Conservation (phyloP, 2,888 invertebrate genomes). For the Hyles lineata region DNA sequence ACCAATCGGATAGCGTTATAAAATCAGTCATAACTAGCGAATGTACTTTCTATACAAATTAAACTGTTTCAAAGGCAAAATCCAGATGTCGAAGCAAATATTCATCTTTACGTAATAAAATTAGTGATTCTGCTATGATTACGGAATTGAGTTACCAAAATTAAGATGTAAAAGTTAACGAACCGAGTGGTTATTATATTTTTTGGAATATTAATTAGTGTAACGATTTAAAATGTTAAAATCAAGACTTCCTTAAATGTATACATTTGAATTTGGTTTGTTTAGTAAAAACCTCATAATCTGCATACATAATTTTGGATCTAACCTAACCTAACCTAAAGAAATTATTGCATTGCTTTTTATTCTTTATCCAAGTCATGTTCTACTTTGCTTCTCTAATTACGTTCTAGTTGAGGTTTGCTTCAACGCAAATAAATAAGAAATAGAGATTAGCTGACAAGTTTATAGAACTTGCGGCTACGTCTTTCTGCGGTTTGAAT, state of each 20-base stretch:
- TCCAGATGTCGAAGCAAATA: neutral
- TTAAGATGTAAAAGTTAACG: neutral
- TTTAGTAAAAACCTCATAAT: neutral
- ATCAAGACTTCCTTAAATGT: neutral
- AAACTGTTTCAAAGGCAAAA: too few relatives aligned
- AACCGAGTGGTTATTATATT: neutral
- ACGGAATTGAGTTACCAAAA: neutral
- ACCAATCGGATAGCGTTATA: too few relatives aligned
- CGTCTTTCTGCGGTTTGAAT: conserved; percentile 25
- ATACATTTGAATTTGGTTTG: neutral
- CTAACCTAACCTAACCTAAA: neutral
- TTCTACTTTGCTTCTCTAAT: neutral
- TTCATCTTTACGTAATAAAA: neutral
- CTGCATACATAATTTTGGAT: neutral
- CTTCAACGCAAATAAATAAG: conserved; percentile 2
- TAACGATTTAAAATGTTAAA: neutral
- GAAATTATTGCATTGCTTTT: neutral
- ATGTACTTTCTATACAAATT: too few relatives aligned
- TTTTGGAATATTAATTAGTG: too few relatives aligned
- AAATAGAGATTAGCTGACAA: conserved; percentile 12
- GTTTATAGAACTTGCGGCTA: conserved; percentile 7
- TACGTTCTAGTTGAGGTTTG: neutral
- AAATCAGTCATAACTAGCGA: too few relatives aligned
- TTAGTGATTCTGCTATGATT: neutral
- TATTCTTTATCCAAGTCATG: neutral